A percentile compares a stretch with the other conserved stretches of the same genome.
Evolutionary conservation across 2,113 vertebrate genomes (phyloP).

Genomic region (Oriolus oriolus): DNA sequence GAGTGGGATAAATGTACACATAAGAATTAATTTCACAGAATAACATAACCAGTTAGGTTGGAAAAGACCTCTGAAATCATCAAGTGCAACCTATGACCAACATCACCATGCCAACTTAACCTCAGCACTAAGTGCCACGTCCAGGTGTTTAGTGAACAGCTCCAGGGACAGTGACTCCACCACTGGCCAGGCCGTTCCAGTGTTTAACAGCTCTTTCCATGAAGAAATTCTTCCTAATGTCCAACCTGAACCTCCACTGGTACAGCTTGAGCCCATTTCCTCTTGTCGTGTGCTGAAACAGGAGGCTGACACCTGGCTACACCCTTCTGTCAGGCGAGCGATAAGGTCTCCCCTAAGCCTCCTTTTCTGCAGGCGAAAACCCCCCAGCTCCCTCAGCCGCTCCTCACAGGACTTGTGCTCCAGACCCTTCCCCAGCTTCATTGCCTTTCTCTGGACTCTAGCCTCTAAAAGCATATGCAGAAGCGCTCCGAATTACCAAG

Average conservation of each 20-base stretch:
- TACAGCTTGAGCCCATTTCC: neutral
- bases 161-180: neutral
- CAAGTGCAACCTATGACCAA: too few species aligned
- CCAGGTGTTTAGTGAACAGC: neutral
- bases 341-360: neutral
- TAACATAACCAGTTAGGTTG: neutral
- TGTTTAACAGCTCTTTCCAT: neutral
- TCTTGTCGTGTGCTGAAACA: rapidly evolving
- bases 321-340: rapidly evolving
- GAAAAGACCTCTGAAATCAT: neutral
- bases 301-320: rapidly evolving
- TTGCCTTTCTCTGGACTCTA: rapidly evolving
- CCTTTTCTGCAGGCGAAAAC: neutral
- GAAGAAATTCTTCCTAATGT: neutral
- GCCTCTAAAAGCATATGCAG: rapidly evolving
- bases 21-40: neutral
- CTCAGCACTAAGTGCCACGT: rapidly evolving
- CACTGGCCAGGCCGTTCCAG: neutral
- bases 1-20: rapidly evolving
- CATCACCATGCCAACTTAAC: neutral
- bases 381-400: neutral
- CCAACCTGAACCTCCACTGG: neutral
- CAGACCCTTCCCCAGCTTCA: neutral
- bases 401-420: neutral
- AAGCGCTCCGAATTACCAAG: neutral